Evolutionary conservation across 1,140 invertebrate genomes (phyloP), one percentile per base, ranked within the genome.

Genomic region (Trichonephila clavipes): DNA sequence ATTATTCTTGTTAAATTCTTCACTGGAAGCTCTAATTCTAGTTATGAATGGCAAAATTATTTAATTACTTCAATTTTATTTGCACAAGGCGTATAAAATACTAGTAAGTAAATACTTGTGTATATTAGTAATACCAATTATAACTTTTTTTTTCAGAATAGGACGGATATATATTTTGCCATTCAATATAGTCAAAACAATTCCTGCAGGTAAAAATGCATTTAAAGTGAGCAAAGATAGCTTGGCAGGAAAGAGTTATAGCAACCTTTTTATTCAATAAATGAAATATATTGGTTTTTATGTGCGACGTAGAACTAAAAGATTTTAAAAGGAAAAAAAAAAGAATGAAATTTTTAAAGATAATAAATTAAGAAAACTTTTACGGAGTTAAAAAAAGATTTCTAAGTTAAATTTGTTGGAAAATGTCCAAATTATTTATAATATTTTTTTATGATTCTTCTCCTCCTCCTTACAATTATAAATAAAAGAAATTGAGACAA

Each of bases 201-300:
- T 72, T 72, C 69, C 69, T 72, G 28, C 69, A 72, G 24, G 5
- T 72, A 28, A 72, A 34, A 24, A 72, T 72, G 24, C 24, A 72
- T 72, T 72, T n/a, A 24, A n/a, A 16, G 28, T 72, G 69, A 72
- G 69, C 69, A 72, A 66, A 72, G 69, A 28, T 72, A 72, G 24
- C 24, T 28, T 72, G 81, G 81, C 81, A 83, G 81, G 81, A n/a
- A 51, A 18, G 34, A 77, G 72, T 24, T 77, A 24, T 77, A 24
- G 24, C 24, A 77, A 34, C 62, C 62, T 64, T 21, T 19, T 19
- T 18, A 64, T 64, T 64, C 5, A 64, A 18, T 6, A 64, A 64
- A 64, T 19, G 16, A 64, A 18, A 64, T 64, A 64, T 64, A 64
- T 18, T 64, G 62, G 16, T 4, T 21, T 6, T 64, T 6, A 18